Evolutionary conservation across 2,113 vertebrate genomes (phyloP).

Genomic region (Cacatua alba): DNA sequence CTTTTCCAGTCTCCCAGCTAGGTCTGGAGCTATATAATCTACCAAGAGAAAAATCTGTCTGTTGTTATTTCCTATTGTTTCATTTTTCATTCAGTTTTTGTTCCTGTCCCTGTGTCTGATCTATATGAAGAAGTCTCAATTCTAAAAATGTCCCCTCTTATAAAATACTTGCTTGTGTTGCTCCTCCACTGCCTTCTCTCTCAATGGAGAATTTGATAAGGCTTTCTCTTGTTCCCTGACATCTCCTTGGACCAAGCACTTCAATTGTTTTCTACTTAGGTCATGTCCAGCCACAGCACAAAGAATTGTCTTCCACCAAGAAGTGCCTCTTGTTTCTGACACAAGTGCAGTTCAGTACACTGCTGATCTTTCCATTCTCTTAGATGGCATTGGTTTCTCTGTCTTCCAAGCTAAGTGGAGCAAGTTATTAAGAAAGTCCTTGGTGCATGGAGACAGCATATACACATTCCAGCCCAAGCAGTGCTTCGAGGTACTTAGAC

Average conservation of each 20-base stretch:
- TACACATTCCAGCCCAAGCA: not conserved
- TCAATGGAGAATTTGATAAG: not conserved
- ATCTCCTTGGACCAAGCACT: not conserved
- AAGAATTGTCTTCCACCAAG: not conserved
- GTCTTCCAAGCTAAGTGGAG: not conserved
- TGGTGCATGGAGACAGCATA: not conserved
- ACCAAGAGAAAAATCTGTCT: not conserved
- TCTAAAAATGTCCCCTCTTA: not conserved
- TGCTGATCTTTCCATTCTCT: rapidly evolving
- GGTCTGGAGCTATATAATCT: not conserved
- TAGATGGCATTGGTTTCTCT: not conserved
- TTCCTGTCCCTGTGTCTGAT: not conserved
- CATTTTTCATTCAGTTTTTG: not conserved
- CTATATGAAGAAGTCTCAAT: not conserved
- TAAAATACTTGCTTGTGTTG: not conserved
- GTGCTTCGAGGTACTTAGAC: not conserved
- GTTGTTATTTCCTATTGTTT: not conserved
- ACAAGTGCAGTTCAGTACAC: not conserved
- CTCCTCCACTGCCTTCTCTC: not conserved
- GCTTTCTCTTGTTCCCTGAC: not conserved
- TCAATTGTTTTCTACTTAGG: not conserved
- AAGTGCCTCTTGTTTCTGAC: not conserved
- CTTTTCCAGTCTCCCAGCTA: not conserved
- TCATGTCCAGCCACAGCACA: not conserved
- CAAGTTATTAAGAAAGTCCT: not conserved